Base-by-base conservation (phyloP, 2,888 invertebrate genomes). In the Drosophila neotestacea region DNA sequence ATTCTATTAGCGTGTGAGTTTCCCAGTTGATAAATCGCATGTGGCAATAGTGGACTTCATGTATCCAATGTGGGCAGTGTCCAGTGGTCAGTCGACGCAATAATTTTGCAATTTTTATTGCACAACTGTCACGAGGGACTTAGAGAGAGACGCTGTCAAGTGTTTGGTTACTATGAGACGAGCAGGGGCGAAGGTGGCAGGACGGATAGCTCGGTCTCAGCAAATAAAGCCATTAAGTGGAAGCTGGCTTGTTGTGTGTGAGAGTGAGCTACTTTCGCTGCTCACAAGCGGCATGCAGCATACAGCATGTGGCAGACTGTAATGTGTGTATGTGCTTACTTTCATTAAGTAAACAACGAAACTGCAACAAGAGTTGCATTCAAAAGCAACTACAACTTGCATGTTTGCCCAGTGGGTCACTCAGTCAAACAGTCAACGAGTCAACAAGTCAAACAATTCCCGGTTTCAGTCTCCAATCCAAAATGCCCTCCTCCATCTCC, bases 211-310 rank as follows among this genome's bases (percentile, higher is more conserved):
- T 44, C 27, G 44, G 65, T 56, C 64, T 52, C 41, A 16, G 74
- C 82, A 84, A 88, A 84, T 87, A 82, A 71, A 85, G 85, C 83
- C 80, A 84, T 84, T 85, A 85, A 84, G 79, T 85, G 72, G 62
- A 67, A 58, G 47, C 27, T 28, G 58, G 55, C 39, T 47, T 36
- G 32, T 38, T 46, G 58, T 47, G 63, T 80, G 68, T 79, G 83
- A 81, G 83, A 83, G 82, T 79, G 87, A 69, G 73, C 85, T 74
- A 84, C 83, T 84, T 87, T 84, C 85, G 85, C 77, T 77, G 82
- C 79, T 85, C 88, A 72, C 85, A 80, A 68, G 70, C 72, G 22
- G 47, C 60, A 22, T 61, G 60, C 34, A 11, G 42, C 41, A 50
- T 48, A 56, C 7, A 28, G 46, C 39, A 32, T 50, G 55, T 16